Conservation (phyloP, 1,140 invertebrate species). For the Sipha flava region DNA sequence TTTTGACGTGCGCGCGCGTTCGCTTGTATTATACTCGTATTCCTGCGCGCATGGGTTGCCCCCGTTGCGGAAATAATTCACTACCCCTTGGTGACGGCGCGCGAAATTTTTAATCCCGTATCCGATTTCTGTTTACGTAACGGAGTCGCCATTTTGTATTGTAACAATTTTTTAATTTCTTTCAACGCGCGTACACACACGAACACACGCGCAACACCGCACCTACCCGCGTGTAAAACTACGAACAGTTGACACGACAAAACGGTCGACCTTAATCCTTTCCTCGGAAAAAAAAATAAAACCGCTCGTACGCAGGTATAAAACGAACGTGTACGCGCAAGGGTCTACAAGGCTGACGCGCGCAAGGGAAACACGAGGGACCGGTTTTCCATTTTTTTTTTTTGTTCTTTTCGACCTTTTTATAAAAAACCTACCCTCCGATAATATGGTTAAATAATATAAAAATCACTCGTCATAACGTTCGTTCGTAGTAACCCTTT, state of each 20-base stretch:
- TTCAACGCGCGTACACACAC: neutral
- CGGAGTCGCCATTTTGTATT: constrained; percentile 4
- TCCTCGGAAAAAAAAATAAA: constrained; percentile 12
- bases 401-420: constrained; percentile 26
- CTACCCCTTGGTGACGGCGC: neutral
- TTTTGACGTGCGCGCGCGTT: neutral
- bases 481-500: constrained; percentile 18
- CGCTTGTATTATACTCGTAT: too few relatives aligned
- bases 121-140: constrained; percentile 33
- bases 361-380: neutral
- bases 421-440: constrained; percentile 10
- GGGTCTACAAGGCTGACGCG: neutral
- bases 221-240: neutral
- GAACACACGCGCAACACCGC: neutral
- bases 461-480: constrained; percentile 29
- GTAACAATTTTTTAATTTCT: constrained; percentile 29
- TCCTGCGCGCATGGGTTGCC: neutral
- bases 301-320: neutral
- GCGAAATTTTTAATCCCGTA: constrained; percentile 27
- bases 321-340: neutral
- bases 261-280: constrained; percentile 32
- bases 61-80: neutral
- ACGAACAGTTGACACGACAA: constrained; percentile 1
- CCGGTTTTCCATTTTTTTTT: constrained; percentile 22
- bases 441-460: neutral